Evolutionary conservation across 2,888 invertebrate species (phyloP).

Genomic region (Stomorhina lunata): DNA sequence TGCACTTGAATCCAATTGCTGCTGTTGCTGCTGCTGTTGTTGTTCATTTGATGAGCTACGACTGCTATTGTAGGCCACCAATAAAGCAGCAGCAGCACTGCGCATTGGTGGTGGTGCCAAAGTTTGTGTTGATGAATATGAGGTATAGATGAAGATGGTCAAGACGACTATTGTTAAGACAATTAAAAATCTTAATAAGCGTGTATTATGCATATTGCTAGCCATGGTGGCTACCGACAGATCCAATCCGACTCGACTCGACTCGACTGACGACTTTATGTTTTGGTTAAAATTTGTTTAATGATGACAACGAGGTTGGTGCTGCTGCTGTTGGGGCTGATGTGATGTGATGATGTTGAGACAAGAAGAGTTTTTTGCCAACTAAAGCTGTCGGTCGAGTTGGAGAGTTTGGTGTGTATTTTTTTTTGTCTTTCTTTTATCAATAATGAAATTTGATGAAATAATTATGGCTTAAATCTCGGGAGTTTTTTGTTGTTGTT

Average conservation of each 20-base stretch:
- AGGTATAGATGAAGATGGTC: slow-evolving; percentile 81
- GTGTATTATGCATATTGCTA: slow-evolving; percentile 77
- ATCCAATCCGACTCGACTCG: too few relatives aligned
- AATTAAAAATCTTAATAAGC: slow-evolving; percentile 80
- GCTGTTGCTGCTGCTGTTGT: too few relatives aligned
- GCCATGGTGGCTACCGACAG: too few relatives aligned
- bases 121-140: slow-evolving; percentile 79
- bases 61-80: slow-evolving; percentile 51
- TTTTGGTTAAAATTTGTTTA: background rate
- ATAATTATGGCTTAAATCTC: slow-evolving; percentile 42
- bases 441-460: slow-evolving; percentile 31
- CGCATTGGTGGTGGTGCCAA: slow-evolving; percentile 74
- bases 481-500: slow-evolving; percentile 11
- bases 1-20: slow-evolving; percentile 36
- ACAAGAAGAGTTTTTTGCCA: slow-evolving; percentile 28
- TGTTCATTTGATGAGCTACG: slow-evolving; percentile 47
- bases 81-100: slow-evolving; percentile 51
- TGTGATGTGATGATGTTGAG: slow-evolving; percentile 10
- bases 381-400: slow-evolving; percentile 18
- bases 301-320: background rate
- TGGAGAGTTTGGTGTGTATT: too few relatives aligned
- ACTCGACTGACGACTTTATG: background rate
- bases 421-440: slow-evolving; percentile 21
- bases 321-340: background rate
- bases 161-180: slow-evolving; percentile 79